phyloP scores from a whole-genome alignment of 1,140 invertebrate species.

The Drosophila mayri region DNA sequence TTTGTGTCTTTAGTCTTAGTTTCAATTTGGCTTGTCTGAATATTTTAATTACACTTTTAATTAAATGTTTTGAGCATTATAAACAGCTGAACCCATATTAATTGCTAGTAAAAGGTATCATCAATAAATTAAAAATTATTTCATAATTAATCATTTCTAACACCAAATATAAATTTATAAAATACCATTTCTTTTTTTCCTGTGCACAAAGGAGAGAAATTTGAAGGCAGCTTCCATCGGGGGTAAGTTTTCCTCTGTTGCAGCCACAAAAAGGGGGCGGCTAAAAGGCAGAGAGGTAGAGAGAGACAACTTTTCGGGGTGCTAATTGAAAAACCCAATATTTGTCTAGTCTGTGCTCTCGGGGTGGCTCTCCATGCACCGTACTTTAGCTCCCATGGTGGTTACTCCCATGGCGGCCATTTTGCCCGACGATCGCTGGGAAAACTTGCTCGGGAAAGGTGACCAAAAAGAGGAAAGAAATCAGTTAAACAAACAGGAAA shows the following conservation, averaged over 20 bases:
- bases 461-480: slow-evolving; percentile 68
- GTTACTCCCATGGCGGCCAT: slow-evolving; percentile 59
- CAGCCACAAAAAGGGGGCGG: slow-evolving; percentile 25
- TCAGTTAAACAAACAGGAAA: slow-evolving; percentile 76
- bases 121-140: background rate
- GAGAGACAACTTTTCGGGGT: slow-evolving; percentile 57
- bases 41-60: background rate
- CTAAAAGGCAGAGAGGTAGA: slow-evolving; percentile 10
- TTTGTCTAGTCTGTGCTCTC: slow-evolving; percentile 65
- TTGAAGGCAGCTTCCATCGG: slow-evolving; percentile 6
- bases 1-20: background rate
- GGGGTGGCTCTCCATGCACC: slow-evolving; percentile 41
- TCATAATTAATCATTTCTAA: no score
- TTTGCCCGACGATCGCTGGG: slow-evolving; percentile 65
- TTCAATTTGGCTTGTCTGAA: background rate
- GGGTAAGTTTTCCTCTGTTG: slow-evolving; percentile 35
- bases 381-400: slow-evolving; percentile 9
- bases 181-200: background rate
- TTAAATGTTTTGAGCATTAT: background rate
- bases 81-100: background rate
- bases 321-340: slow-evolving; percentile 82
- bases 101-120: background rate
- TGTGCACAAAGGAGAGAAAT: slow-evolving; percentile 2
- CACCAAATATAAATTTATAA: no score
- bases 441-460: slow-evolving; percentile 48